A percentile compares a stretch with the other conserved stretches of the same genome.
Evolutionary conservation across 2,113 vertebrate genomes (phyloP).

Genomic region (Australoheros scitulus): DNA sequence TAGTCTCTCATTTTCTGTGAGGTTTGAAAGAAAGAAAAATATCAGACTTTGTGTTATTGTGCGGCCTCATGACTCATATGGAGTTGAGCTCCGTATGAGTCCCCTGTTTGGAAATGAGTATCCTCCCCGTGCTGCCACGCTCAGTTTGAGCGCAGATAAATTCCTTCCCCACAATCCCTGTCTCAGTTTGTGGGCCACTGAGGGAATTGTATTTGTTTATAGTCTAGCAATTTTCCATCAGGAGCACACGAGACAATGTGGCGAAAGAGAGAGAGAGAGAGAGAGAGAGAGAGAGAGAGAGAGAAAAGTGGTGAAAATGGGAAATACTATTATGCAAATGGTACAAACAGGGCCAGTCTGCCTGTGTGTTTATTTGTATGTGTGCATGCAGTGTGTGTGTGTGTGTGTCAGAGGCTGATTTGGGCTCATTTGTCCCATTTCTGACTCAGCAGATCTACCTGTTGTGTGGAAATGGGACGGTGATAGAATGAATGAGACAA

Average conservation of each 20-base stretch:
- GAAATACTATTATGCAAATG: slow-evolving; percentile 99
- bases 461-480: slow-evolving; percentile 23
- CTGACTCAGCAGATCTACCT: slow-evolving; percentile 53
- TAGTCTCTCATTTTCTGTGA: too few relatives aligned
- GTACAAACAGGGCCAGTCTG: slow-evolving; percentile 85
- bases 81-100: slow-evolving; percentile 9
- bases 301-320: slow-evolving; percentile 70
- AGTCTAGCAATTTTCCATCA: slow-evolving; percentile 71
- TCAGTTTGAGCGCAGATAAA: slow-evolving; percentile 69
- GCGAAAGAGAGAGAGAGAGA: slow-evolving; percentile 29
- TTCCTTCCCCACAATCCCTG: slow-evolving; percentile 66
- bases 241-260: slow-evolving; percentile 65
- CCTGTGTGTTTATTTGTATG: slow-evolving; percentile 78
- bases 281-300: slow-evolving; percentile 3
- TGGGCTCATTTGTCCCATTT: slow-evolving; percentile 92
- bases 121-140: slow-evolving; percentile 48
- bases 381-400: slow-evolving; percentile 39
- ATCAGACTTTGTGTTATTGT: not conserved
- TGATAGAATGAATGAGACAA: not conserved
- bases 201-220: slow-evolving; percentile 76
- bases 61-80: not conserved
- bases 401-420: slow-evolving; percentile 78
- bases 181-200: slow-evolving; percentile 67
- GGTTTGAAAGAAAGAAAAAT: not conserved
- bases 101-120: slow-evolving; percentile 44